These are phyloP conservation scores for Lissocephala sabroskyi DNA, from an alignment of 2,888 invertebrate species.

Conservation along the genomic window DNA sequence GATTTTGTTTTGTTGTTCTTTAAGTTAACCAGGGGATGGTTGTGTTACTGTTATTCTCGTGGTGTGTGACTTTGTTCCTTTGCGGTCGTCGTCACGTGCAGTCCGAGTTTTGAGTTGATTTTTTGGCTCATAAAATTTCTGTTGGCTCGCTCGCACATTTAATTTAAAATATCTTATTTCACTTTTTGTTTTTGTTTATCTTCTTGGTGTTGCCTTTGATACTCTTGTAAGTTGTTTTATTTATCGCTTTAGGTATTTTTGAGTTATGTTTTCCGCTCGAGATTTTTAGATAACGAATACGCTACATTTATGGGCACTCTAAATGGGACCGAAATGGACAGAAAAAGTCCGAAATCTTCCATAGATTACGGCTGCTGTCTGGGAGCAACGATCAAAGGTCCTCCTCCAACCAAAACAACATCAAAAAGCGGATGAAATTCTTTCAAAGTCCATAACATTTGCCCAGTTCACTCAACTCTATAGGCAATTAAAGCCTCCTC, in stretches of 20 bases:
- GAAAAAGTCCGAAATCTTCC: too few species aligned
- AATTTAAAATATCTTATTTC: slow-evolving; percentile 66
- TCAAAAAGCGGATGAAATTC: too few species aligned
- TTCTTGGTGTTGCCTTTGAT: slow-evolving; percentile 14
- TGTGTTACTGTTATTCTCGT: not conserved
- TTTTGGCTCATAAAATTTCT: slow-evolving; percentile 31
- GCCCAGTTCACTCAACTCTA: too few species aligned
- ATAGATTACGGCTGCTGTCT: too few species aligned
- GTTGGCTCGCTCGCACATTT: slow-evolving; percentile 41
- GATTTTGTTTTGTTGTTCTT: too few species aligned
- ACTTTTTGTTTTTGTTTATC: slow-evolving; percentile 32
- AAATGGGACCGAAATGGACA: slow-evolving; percentile 20
- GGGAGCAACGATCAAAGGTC: too few species aligned
- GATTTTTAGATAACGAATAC: slow-evolving; percentile 59
- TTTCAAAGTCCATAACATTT: too few species aligned
- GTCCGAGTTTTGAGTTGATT: slow-evolving; percentile 8
- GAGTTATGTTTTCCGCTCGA: slow-evolving; percentile 67
- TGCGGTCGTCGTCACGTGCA: slow-evolving; percentile 48
- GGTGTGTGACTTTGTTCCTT: slow-evolving; percentile 20
- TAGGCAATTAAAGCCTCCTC: too few species aligned
- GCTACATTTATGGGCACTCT: slow-evolving; percentile 55
- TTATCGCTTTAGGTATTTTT: slow-evolving; percentile 41
- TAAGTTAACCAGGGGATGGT: too few species aligned
- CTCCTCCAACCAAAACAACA: too few species aligned
- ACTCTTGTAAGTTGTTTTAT: slow-evolving; percentile 25